Evolutionary conservation across 2,797 vertebrate species (phyloP).

Genomic region (Molossus alvarezi): DNA sequence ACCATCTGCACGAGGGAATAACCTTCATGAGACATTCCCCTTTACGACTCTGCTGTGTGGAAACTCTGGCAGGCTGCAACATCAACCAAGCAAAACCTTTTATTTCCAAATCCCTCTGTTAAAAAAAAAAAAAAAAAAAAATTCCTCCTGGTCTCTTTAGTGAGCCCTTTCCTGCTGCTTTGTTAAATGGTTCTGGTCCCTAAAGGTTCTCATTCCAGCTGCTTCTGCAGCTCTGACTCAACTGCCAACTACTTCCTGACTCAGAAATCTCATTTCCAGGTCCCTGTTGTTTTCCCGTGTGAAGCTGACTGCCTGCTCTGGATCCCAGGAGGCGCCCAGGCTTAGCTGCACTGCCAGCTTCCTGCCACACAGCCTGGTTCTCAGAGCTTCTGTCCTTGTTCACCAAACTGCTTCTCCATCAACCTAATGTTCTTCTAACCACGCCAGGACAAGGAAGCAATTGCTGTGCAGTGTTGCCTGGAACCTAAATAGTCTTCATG

Average conservation of each 20-base stretch:
- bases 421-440: neutral
- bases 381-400: constrained; percentile 43
- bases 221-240: constrained; percentile 72
- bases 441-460: neutral
- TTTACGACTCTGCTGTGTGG: constrained; percentile 51
- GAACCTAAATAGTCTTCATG: neutral
- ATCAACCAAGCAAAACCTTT: constrained; percentile 65
- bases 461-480: neutral
- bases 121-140: constrained; percentile 53
- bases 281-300: constrained; percentile 48
- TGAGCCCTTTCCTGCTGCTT: constrained; percentile 28
- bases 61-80: constrained; percentile 34
- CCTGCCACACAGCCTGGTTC: constrained; percentile 29
- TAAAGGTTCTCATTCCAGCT: constrained; percentile 67
- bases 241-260: constrained; percentile 66
- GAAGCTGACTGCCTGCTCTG: constrained; percentile 59
- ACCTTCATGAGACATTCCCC: constrained; percentile 55
- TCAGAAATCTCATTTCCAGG: constrained; percentile 78
- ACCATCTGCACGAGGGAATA: constrained; percentile 6
- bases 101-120: constrained; percentile 67
- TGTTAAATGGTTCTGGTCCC: constrained; percentile 20
- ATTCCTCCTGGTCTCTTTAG: neutral
- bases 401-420: constrained; percentile 59
- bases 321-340: constrained; percentile 58
- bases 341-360: constrained; percentile 60